phyloP scores from a whole-genome alignment of 2,797 vertebrate genomes.

The Parambassis ranga region DNA sequence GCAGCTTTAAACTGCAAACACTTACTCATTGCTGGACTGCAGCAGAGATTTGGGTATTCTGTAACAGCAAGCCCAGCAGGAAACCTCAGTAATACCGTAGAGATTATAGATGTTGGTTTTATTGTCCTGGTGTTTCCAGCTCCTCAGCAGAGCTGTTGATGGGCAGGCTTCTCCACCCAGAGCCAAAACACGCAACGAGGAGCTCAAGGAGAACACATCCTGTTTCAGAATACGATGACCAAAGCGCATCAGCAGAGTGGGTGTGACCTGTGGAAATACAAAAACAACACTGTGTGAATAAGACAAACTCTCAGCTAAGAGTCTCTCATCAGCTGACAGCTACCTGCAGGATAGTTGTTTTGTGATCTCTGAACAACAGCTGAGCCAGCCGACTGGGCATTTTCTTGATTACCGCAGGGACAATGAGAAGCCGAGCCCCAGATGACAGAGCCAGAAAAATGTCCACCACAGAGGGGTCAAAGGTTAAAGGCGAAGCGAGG shows the following conservation, averaged over 20 bases:
- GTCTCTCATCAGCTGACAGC: background rate
- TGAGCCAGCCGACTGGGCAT: conserved; percentile 81
- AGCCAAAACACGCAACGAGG: conserved; percentile 88
- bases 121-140: conserved; percentile 88
- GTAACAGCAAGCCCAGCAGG: conserved; percentile 93
- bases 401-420: conserved; percentile 86
- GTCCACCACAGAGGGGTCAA: conserved; percentile 96
- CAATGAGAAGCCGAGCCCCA: conserved; percentile 88
- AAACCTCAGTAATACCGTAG: conserved; percentile 96
- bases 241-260: conserved; percentile 89
- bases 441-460: conserved; percentile 90
- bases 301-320: background rate
- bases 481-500: conserved; percentile 92
- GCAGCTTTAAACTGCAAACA: background rate
- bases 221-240: conserved; percentile 79
- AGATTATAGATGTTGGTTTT: conserved; percentile 90
- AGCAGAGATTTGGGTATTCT: conserved; percentile 80
- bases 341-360: conserved; percentile 90
- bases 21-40: conserved; percentile 53
- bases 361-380: conserved; percentile 84
- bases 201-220: conserved; percentile 80
- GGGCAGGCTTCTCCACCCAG: conserved; percentile 94
- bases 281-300: background rate
- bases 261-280: conserved; percentile 84
- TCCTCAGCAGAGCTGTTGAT: conserved; percentile 74